phyloP scores from a whole-genome alignment of 1,140 invertebrate genomes.

The Drosophila setifemur region DNA sequence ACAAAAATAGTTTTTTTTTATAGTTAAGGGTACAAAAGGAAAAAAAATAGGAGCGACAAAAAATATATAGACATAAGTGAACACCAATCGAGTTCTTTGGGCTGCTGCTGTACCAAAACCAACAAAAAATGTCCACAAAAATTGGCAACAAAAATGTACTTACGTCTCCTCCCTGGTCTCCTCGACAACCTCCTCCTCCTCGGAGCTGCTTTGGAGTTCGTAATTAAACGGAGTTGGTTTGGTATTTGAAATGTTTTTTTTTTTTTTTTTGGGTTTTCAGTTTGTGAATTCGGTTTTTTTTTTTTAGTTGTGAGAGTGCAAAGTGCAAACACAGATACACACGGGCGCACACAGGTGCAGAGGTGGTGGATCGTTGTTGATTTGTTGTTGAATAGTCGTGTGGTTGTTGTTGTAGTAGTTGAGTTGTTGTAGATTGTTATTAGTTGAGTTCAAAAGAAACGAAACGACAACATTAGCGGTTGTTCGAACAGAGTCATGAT shows the following conservation, averaged over 20 bases:
- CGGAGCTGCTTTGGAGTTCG: conserved; percentile 83
- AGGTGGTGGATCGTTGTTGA: conserved; percentile 46
- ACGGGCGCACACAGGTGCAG: conserved; percentile 37
- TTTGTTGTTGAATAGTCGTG: conserved; percentile 51
- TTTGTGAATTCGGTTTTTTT: conserved; percentile 18
- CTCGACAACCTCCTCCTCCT: conserved; percentile 87
- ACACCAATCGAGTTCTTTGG: conserved; percentile 64
- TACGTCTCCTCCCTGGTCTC: conserved; percentile 86
- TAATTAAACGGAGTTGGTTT: conserved; percentile 56
- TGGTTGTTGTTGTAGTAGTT: conserved; percentile 54
- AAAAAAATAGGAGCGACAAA: not conserved
- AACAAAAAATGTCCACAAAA: conserved; percentile 41
- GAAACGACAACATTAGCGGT: conserved; percentile 76
- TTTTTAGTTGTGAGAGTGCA: conserved; percentile 47
- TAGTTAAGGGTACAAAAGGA: conserved; percentile 9
- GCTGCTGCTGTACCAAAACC: conserved; percentile 55
- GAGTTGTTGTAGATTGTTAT: conserved; percentile 49
- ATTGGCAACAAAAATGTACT: conserved; percentile 83
- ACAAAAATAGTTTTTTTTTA: not conserved
- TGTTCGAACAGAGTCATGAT: conserved; percentile 49
- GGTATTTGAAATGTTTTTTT: not conserved
- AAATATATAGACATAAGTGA: conserved; percentile 36
- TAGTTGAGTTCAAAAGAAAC: conserved; percentile 62
- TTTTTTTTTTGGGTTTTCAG: conserved; percentile 6
- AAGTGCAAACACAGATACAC: conserved; percentile 34